Percentiles rank a stretch among this genome's conserved stretches.
Evolutionary conservation across 2,888 invertebrate genomes (phyloP).

Genomic region (Microctonus aethiopoides): DNA sequence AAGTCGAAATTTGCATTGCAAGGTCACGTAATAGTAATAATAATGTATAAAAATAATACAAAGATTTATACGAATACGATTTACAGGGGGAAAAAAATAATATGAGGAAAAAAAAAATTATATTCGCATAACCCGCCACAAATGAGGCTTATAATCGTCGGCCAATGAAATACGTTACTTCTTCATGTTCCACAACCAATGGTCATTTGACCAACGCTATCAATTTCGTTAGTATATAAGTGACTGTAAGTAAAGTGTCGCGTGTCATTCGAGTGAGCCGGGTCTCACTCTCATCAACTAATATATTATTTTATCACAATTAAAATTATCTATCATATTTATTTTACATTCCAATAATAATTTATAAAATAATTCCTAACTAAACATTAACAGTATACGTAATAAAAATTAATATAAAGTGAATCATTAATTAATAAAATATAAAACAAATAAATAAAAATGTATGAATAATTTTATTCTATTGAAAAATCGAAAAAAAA

Average conservation of each 20-base stretch:
- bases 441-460: background rate
- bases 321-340: background rate
- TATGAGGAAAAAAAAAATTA: background rate
- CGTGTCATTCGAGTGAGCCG: slow-evolving; percentile 18
- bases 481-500: background rate
- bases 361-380: background rate
- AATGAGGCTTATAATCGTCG: slow-evolving; percentile 7
- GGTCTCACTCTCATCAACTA: background rate
- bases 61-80: background rate
- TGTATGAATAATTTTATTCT: background rate
- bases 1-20: background rate
- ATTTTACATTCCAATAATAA: background rate
- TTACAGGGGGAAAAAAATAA: background rate
- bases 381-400: too few species aligned
- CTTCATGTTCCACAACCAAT: slow-evolving; percentile 2
- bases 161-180: slow-evolving; percentile 23
- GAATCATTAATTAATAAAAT: background rate
- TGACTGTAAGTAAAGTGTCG: slow-evolving; percentile 33
- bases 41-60: background rate
- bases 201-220: slow-evolving; percentile 20
- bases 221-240: slow-evolving; percentile 43
- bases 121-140: slow-evolving; percentile 11
- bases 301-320: background rate
- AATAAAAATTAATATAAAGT: background rate
- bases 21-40: too few species aligned